A percentile compares a stretch with the other conserved stretches of the same genome.
phyloP scores from a whole-genome alignment of 2,113 vertebrate genomes.

The Bufo gargarizans region DNA sequence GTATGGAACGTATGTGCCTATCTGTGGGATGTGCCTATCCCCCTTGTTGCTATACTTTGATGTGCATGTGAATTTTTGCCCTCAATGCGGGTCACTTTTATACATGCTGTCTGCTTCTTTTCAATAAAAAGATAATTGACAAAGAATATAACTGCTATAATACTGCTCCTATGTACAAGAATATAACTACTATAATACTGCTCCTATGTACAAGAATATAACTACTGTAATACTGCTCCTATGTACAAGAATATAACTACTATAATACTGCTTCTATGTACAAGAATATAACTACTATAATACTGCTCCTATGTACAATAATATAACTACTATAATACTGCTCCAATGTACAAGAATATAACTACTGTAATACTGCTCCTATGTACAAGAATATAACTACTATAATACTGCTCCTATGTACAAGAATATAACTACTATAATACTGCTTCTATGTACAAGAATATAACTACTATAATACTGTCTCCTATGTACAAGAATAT shows the following conservation, averaged over 20 bases:
- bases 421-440: conserved; percentile 4
- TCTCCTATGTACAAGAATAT: background rate
- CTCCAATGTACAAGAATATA: background rate
- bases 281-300: conserved; percentile 13
- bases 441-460: background rate
- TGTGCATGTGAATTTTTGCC: too few species aligned
- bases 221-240: background rate
- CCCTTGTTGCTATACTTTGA: too few species aligned
- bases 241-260: conserved; percentile 9
- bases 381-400: conserved; percentile 3
- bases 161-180: background rate
- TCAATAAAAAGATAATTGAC: too few species aligned
- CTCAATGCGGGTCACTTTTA: too few species aligned
- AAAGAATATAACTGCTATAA: conserved; percentile 15
- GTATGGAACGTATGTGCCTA: too few species aligned
- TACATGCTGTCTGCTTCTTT: too few species aligned
- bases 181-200: background rate
- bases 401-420: background rate
- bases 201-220: too few species aligned
- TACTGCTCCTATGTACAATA: background rate
- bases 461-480: conserved; percentile 2
- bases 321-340: background rate
- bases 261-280: background rate
- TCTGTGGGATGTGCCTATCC: too few species aligned
- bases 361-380: background rate